These are phyloP conservation scores for Drosophila monieri DNA, from an alignment of 2,888 invertebrate genomes.

Conservation along the genomic window DNA sequence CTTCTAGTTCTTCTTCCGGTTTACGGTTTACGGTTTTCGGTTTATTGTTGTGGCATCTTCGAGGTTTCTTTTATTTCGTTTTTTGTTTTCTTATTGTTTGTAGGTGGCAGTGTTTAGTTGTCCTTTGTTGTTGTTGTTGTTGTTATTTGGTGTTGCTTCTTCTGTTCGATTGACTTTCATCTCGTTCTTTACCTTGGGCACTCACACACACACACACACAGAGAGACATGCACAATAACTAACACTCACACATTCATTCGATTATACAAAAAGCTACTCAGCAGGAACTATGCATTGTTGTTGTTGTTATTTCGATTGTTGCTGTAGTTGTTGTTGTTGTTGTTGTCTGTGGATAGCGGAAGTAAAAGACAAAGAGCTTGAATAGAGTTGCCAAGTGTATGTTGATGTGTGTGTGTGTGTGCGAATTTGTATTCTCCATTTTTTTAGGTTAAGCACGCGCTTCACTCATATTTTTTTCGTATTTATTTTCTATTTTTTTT, in stretches of 20 bases:
- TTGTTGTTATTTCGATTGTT: constrained; percentile 50
- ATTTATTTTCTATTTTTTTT: constrained; percentile 24
- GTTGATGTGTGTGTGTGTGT: constrained; percentile 11
- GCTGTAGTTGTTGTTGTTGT: constrained; percentile 38
- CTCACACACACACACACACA: constrained; percentile 29
- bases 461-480: constrained; percentile 67
- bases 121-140: constrained; percentile 22
- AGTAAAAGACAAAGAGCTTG: constrained; percentile 61
- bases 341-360: constrained; percentile 55
- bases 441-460: constrained; percentile 75
- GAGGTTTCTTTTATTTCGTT: not conserved
- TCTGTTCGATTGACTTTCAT: constrained; percentile 33
- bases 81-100: constrained; percentile 55
- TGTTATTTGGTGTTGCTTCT: constrained; percentile 10
- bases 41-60: constrained; percentile 6
- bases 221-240: not conserved
- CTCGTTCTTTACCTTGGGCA: constrained; percentile 35
- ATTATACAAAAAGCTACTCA: constrained; percentile 62
- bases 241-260: constrained; percentile 29
- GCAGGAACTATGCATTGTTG: constrained; percentile 75
- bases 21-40: constrained; percentile 5
- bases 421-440: constrained; percentile 47
- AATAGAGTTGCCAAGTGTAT: constrained; percentile 56
- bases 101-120: constrained; percentile 59
- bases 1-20: constrained; percentile 16